Percentiles rank a stretch among this genome's conserved stretches.
Evolutionary conservation across 1,140 invertebrate species (phyloP).

Genomic region (Sycophila sp.): DNA sequence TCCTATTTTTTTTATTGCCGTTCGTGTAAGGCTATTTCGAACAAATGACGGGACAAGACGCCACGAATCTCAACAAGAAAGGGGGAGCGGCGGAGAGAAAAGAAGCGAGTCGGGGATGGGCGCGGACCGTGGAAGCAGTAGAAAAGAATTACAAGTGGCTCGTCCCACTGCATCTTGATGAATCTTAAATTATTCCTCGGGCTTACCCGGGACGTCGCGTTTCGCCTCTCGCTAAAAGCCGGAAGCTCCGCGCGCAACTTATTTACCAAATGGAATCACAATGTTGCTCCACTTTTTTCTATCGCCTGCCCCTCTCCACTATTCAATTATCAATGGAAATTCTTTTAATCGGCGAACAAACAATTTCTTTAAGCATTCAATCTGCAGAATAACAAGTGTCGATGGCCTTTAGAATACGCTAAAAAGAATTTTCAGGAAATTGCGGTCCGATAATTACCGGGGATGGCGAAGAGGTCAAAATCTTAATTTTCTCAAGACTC

Average conservation of each 20-base stretch:
- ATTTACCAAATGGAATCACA: constrained; percentile 23
- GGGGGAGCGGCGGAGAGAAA: constrained; percentile 31
- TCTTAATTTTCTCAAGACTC: no score
- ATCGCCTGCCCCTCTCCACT: not conserved
- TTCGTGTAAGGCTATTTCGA: constrained; percentile 49
- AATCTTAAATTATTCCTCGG: constrained; percentile 64
- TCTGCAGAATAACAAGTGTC: no score
- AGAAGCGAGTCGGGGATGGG: constrained; percentile 44
- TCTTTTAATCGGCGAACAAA: not conserved
- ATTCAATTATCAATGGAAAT: not conserved
- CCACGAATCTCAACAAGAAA: constrained; percentile 41
- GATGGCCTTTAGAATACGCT: no score
- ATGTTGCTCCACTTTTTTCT: not conserved
- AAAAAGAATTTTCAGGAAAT: no score
- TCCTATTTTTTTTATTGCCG: constrained; percentile 11
- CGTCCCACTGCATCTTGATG: constrained; percentile 60
- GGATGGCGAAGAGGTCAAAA: no score
- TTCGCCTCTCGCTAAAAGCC: constrained; percentile 15
- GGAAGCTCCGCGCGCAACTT: constrained; percentile 1
- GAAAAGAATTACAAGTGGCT: constrained; percentile 66
- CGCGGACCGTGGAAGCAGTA: constrained; percentile 38
- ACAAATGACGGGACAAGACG: constrained; percentile 57
- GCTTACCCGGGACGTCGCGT: constrained; percentile 33
- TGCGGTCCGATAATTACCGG: no score
- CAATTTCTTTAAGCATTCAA: no score